Percentiles rank a stretch among this genome's conserved stretches.
These are phyloP conservation scores for Smithornis capensis DNA, from an alignment of 2,113 vertebrate genomes.

Conservation along the genomic window DNA sequence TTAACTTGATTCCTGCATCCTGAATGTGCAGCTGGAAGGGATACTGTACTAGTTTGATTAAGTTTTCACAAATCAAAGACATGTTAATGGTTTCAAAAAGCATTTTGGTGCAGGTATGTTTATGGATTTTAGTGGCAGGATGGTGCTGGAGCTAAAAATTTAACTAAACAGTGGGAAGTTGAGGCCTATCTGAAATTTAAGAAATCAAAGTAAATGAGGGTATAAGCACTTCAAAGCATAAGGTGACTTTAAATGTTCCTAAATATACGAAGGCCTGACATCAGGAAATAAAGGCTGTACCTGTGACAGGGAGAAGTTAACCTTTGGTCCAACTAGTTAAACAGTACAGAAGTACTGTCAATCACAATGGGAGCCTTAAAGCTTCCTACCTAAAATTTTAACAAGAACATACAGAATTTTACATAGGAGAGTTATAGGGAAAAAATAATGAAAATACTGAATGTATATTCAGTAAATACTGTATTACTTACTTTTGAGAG, in stretches of 20 bases:
- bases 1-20: neutral
- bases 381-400: neutral
- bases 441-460: neutral
- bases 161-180: neutral
- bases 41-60: neutral
- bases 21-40: neutral
- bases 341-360: neutral
- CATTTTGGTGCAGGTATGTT: neutral
- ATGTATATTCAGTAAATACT: neutral
- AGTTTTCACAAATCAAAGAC: neutral
- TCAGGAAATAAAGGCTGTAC: neutral
- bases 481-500: neutral
- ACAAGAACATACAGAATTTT: neutral
- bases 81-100: neutral
- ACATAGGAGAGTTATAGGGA: neutral
- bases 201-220: neutral
- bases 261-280: neutral
- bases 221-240: neutral
- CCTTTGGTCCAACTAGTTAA: neutral
- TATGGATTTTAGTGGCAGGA: neutral
- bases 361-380: neutral
- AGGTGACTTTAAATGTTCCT: neutral
- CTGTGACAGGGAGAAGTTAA: neutral
- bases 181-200: neutral
- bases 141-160: neutral